A percentile compares a stretch with the other conserved stretches of the same genome.
These are phyloP conservation scores for Stictocephala bisonia DNA, from an alignment of 2,888 invertebrate genomes.

Conservation along the genomic window DNA sequence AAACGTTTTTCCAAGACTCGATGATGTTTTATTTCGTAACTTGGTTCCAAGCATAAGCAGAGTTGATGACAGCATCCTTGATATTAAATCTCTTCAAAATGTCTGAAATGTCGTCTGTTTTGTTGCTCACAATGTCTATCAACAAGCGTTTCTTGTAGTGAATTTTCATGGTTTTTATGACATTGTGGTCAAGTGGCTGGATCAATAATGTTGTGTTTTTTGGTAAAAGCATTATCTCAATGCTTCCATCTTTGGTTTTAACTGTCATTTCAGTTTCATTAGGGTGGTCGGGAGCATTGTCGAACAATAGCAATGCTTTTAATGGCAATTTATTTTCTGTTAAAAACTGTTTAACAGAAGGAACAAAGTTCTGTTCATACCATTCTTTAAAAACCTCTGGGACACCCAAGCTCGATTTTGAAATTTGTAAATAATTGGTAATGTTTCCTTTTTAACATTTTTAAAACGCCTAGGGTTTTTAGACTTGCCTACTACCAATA, in stretches of 20 bases:
- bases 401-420: not conserved
- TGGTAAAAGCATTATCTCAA: conserved; percentile 1
- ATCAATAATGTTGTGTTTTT: not conserved
- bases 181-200: conserved; percentile 1
- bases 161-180: not conserved
- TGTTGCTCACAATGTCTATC: conserved; percentile 3
- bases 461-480: conserved; percentile 2
- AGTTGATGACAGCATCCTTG: not conserved
- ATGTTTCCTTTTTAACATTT: not conserved
- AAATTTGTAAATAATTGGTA: conserved; percentile 3
- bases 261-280: not conserved
- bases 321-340: not conserved
- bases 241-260: not conserved
- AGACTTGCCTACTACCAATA: not conserved
- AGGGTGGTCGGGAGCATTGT: not conserved
- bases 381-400: not conserved
- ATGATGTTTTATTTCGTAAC: not conserved
- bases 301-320: not conserved
- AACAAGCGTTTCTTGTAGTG: not conserved
- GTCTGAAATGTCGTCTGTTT: not conserved
- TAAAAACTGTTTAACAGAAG: not conserved
- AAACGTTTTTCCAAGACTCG: not conserved
- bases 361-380: conserved; percentile 2
- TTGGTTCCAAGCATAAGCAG: not conserved
- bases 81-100: not conserved